Percentiles rank a stretch among this genome's conserved stretches.
Evolutionary conservation across 1,140 invertebrate genomes (phyloP).

Genomic region (Latrodectus geometricus): DNA sequence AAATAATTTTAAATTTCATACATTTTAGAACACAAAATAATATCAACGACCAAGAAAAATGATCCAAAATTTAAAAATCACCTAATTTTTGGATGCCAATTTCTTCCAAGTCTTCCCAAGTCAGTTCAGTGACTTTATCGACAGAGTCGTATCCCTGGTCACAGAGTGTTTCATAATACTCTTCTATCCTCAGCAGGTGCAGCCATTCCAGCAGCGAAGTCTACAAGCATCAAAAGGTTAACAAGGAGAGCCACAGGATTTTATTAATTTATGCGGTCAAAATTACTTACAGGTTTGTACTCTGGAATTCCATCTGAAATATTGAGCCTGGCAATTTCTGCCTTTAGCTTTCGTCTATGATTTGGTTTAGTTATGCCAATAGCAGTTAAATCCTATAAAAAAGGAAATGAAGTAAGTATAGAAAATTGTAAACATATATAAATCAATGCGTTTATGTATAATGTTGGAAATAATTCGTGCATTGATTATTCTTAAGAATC

Average conservation of each 20-base stretch:
- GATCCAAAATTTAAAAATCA: constrained; percentile 60
- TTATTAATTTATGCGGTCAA: neutral
- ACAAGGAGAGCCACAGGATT: neutral
- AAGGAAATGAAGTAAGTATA: too few species aligned
- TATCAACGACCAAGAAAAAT: neutral
- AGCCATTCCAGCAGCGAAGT: constrained; percentile 94
- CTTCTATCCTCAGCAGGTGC: constrained; percentile 86
- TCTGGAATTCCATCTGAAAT: constrained; percentile 93
- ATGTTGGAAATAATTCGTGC: too few species aligned
- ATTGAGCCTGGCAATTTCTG: constrained; percentile 94
- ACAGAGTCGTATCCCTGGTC: constrained; percentile 95
- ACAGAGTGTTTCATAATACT: constrained; percentile 88
- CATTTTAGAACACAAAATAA: too few species aligned
- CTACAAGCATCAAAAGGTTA: constrained; percentile 68
- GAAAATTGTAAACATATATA: too few species aligned
- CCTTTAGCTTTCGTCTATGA: constrained; percentile 95
- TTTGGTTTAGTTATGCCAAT: too few species aligned
- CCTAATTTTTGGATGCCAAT: constrained; percentile 85
- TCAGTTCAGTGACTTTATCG: constrained; percentile 85
- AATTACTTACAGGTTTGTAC: constrained; percentile 83
- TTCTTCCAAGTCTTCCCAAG: constrained; percentile 99
- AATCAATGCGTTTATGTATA: too few species aligned
- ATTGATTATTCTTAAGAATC: too few species aligned
- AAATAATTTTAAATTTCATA: too few species aligned
- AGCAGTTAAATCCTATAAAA: too few species aligned